Percentiles rank a stretch among this genome's conserved stretches.
These are phyloP conservation scores for Piaya cayana DNA, from an alignment of 2,113 vertebrate genomes.

Conservation along the genomic window DNA sequence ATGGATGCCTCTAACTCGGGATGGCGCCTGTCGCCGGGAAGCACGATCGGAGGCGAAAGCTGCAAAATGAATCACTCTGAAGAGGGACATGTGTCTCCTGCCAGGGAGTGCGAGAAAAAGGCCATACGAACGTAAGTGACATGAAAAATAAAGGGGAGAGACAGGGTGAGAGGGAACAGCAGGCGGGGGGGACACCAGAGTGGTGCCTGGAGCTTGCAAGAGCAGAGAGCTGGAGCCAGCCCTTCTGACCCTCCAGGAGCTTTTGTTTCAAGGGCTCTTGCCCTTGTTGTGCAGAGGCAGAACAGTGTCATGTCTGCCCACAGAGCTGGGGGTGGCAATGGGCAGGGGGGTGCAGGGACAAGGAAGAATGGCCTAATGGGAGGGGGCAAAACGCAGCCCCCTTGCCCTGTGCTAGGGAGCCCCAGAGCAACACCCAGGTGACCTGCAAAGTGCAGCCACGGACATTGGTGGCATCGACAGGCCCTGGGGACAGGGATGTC, in stretches of 20 bases:
- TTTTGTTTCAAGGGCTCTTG: neutral
- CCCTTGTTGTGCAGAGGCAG: neutral
- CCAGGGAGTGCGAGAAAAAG: slow-evolving; percentile 33
- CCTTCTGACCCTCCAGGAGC: neutral
- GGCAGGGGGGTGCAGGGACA: neutral
- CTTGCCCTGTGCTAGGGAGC: neutral
- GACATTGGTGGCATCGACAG: neutral
- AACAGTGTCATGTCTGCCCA: no score
- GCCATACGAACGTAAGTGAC: slow-evolving; percentile 61
- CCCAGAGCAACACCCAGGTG: neutral
- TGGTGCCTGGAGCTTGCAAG: neutral
- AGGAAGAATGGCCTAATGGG: neutral
- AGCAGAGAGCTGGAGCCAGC: neutral
- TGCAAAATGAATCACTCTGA: slow-evolving; percentile 49
- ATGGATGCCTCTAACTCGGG: slow-evolving; percentile 54
- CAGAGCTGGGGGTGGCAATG: neutral
- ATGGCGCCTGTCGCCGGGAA: slow-evolving; percentile 23
- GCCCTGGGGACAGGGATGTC: neutral
- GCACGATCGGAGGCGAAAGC: neutral
- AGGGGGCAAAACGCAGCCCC: neutral
- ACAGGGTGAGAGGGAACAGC: neutral
- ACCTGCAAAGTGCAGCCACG: fast-evolving
- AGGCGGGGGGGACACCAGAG: neutral
- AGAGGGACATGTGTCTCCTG: slow-evolving; percentile 74
- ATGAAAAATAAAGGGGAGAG: slow-evolving; percentile 44